Conservation (phyloP, 1,140 invertebrate genomes). For the Musca domestica region DNA sequence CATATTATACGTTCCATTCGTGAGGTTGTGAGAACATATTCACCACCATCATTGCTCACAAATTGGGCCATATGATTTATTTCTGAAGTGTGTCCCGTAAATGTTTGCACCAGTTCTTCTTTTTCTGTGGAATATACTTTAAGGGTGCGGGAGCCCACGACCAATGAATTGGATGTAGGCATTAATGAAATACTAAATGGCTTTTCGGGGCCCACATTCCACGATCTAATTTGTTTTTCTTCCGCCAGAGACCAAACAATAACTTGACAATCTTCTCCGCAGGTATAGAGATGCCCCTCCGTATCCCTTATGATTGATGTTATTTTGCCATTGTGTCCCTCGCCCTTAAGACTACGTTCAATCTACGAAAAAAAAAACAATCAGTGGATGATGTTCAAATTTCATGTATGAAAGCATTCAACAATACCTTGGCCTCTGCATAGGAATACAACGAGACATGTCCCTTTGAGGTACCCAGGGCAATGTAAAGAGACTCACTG, state of each 20-base stretch:
- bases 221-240: slow-evolving; percentile 56
- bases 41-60: slow-evolving; percentile 39
- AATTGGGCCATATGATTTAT: slow-evolving; percentile 60
- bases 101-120: slow-evolving; percentile 62
- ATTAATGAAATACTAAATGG: slow-evolving; percentile 67
- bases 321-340: slow-evolving; percentile 58
- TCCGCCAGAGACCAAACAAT: slow-evolving; percentile 58
- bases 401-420: slow-evolving; percentile 33
- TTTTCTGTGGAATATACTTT: slow-evolving; percentile 65
- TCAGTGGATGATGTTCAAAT: background rate
- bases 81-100: slow-evolving; percentile 67
- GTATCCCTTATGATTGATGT: slow-evolving; percentile 58
- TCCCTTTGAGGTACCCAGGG: slow-evolving; percentile 66
- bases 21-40: slow-evolving; percentile 64
- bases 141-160: slow-evolving; percentile 66
- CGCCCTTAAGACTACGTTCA: slow-evolving; percentile 34
- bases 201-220: slow-evolving; percentile 66
- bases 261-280: slow-evolving; percentile 56
- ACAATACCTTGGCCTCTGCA: slow-evolving; percentile 59
- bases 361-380: slow-evolving; percentile 11
- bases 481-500: slow-evolving; percentile 50
- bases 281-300: slow-evolving; percentile 57
- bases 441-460: slow-evolving; percentile 67
- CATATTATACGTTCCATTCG: slow-evolving; percentile 51
- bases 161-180: slow-evolving; percentile 60